Evolutionary conservation across 2,888 invertebrate genomes (phyloP).

Genomic region (Dioctria rufipes): DNA sequence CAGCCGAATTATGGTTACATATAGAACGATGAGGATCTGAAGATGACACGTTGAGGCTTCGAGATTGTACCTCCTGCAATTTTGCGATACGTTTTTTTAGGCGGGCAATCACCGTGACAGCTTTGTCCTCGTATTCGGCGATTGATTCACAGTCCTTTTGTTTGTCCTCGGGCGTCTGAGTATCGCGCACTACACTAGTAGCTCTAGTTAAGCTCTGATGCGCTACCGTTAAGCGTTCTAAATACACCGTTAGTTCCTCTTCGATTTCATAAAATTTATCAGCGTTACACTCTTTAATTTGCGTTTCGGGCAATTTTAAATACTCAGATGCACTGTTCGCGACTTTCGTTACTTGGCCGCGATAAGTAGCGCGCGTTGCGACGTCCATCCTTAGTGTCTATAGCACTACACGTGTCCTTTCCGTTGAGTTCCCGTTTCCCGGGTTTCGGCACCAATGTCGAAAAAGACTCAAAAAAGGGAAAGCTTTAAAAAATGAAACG

Average conservation of each 20-base stretch:
- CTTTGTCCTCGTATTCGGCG: slow-evolving; percentile 7
- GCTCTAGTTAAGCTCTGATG: neutral
- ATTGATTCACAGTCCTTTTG: neutral
- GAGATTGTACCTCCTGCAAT: neutral
- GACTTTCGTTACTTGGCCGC: neutral
- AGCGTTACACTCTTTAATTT: neutral
- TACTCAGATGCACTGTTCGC: neutral
- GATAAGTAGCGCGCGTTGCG: neutral
- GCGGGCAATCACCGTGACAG: neutral
- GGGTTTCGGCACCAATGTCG: too few relatives aligned
- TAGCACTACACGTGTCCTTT: too few relatives aligned
- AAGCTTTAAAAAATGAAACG: too few relatives aligned
- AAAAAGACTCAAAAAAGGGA: too few relatives aligned
- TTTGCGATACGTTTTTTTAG: neutral
- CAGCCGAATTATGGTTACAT: neutral
- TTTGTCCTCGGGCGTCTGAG: neutral
- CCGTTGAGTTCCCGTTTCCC: too few relatives aligned
- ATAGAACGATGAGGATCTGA: neutral
- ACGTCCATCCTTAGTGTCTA: neutral
- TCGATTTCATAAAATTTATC: neutral
- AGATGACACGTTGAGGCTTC: neutral
- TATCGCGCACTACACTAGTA: neutral
- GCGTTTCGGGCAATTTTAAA: neutral
- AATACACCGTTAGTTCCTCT: neutral
- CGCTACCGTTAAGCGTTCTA: neutral